These are phyloP conservation scores for Pituophis catenifer DNA, from an alignment of 2,113 vertebrate genomes.

Conservation along the genomic window DNA sequence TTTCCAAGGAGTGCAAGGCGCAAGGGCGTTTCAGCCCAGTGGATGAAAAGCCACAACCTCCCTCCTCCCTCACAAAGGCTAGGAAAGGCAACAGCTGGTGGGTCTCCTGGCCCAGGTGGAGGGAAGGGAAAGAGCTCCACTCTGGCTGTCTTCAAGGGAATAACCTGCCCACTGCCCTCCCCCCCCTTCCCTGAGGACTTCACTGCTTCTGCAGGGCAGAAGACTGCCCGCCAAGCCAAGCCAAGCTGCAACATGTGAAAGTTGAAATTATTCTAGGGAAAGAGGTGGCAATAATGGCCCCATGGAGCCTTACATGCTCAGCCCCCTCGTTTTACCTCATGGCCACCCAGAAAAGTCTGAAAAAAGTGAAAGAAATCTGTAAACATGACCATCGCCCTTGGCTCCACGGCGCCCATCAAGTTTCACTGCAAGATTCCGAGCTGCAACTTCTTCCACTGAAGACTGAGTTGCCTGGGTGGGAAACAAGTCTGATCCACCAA, in stretches of 20 bases:
- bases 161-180: background rate
- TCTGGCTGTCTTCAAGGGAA: background rate
- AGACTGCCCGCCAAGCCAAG: background rate
- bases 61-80: background rate
- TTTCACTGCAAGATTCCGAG: background rate
- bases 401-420: background rate
- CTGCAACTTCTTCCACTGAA: background rate
- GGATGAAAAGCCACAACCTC: background rate
- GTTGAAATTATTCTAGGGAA: background rate
- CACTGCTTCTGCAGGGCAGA: background rate
- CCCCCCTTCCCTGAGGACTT: background rate
- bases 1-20: background rate
- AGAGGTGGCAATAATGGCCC: background rate
- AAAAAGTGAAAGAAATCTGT: background rate
- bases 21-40: background rate
- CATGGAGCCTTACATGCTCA: background rate
- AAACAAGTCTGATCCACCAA: background rate
- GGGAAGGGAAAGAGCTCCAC: background rate
- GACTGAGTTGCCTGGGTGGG: background rate
- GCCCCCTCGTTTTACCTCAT: background rate
- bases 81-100: background rate
- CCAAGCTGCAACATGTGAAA: conserved; percentile 42
- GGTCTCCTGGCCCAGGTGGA: background rate
- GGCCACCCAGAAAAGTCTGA: background rate
- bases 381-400: background rate